Conservation (phyloP, 2,797 vertebrate species). For the Heliangelus exortis region DNA sequence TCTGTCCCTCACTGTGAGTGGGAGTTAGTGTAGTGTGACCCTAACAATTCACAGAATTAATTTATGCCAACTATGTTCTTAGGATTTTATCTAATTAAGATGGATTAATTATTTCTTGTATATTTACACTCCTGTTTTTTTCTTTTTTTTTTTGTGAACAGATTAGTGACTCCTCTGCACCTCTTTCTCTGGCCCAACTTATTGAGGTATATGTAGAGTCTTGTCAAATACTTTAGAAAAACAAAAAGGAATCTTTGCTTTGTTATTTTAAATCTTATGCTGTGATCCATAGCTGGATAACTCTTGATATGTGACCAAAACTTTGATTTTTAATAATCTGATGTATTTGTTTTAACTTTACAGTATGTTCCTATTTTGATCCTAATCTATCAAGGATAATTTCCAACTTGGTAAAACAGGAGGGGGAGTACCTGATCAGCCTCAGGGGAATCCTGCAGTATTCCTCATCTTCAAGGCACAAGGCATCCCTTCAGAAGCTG, state of each 20-base stretch:
- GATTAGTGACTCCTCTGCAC: no score
- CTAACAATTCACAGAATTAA: no score
- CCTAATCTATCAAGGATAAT: conserved; percentile 78
- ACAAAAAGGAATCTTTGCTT: no score
- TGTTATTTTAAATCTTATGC: not conserved
- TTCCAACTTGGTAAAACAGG: conserved; percentile 66
- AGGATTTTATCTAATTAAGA: conserved; percentile 63
- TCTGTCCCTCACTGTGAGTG: no score
- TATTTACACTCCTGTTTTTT: conserved; percentile 48
- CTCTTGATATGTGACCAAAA: conserved; percentile 38
- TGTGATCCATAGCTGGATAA: conserved; percentile 36
- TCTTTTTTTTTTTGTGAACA: no score
- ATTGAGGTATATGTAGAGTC: no score
- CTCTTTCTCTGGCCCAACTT: no score
- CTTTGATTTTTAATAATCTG: not conserved
- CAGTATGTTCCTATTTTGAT: conserved; percentile 45
- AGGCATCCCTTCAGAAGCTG: conserved; percentile 51
- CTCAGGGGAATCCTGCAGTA: conserved; percentile 59
- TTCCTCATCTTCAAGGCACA: conserved; percentile 69
- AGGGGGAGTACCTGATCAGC: conserved; percentile 67
- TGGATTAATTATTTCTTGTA: conserved; percentile 70
- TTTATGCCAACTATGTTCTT: no score
- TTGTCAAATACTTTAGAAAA: no score
- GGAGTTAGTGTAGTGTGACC: no score
- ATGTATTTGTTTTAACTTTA: conserved; percentile 25